Evolutionary conservation across 2,797 vertebrate species (phyloP), one percentile per base, ranked within the genome.

Genomic region (Crenichthys baileyi): DNA sequence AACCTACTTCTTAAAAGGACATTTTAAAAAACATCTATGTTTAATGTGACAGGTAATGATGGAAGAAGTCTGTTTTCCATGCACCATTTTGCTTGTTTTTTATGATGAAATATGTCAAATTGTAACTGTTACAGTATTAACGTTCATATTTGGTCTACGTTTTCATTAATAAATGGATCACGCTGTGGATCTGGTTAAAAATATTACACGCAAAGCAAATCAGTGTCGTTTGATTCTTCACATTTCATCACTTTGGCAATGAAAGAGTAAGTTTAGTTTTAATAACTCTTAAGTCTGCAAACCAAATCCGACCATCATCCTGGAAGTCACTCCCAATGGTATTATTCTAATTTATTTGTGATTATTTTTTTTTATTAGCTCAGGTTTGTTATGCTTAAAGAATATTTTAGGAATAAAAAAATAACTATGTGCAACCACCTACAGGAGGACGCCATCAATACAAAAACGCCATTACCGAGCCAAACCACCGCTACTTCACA

Each of bases 91-190:
- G 0, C 39, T 61, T 31, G 36, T 71, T 50, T 31, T 83, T 83
- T 72, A 50, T n/a, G 46, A 82, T 75, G 20, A 24, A 77, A 76
- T 5, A 1, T 8, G 41, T 83, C 26, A 0, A 61, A 74, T 70
- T 2, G n/a, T 58, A 41, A 26, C 22, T 81, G 55, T 80, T 70
- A 68, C 65, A 55, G 67, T 61, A 77, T 85, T 56, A 81, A 82
- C 81, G 7, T 60, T 72, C 44, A 89, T 87, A 88, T 79, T 26
- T 84, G 29, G 65, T 60, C 36, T 60, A 15, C 71, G 48, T 79
- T 83, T 79, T 84, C 65, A 83, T 90, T 79, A 93, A 91, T 93
- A 91, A 93, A 93, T 60, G 0, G 68, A 78, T 89, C 81, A 84
- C 78, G 75, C 78, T 77, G 85, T 85, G 90, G 6, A 12, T 1